Conservation (phyloP, 1,140 invertebrate genomes). For the Whitmania pigra region DNA sequence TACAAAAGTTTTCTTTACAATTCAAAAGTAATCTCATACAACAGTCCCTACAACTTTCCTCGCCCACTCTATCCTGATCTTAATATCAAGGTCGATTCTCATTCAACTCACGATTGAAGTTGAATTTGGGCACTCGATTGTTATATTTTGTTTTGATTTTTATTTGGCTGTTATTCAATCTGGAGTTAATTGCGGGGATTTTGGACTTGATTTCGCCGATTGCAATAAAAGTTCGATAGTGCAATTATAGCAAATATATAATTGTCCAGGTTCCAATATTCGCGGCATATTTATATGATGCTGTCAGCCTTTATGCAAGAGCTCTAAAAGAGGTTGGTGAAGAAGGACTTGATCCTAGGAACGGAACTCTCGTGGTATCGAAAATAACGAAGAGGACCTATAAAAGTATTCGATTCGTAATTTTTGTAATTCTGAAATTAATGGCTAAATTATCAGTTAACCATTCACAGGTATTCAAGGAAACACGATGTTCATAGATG, state of each 20-base stretch:
- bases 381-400: slow-evolving; percentile 62
- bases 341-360: slow-evolving; percentile 52
- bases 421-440: background rate
- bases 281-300: slow-evolving; percentile 79
- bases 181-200: background rate
- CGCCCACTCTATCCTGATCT: slow-evolving; percentile 11
- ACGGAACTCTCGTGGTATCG: slow-evolving; percentile 59
- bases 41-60: slow-evolving; percentile 11
- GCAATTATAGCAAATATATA: too few species aligned
- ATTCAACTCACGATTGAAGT: too few species aligned
- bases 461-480: slow-evolving; percentile 17
- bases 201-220: background rate
- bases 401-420: slow-evolving; percentile 50
- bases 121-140: background rate
- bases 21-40: slow-evolving; percentile 15
- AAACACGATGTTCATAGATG: slow-evolving; percentile 20
- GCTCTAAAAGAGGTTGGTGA: slow-evolving; percentile 57
- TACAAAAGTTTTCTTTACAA: slow-evolving; percentile 28
- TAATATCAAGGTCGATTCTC: slow-evolving; percentile 10
- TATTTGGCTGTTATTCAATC: background rate
- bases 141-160: background rate
- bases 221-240: background rate
- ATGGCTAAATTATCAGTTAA: background rate
- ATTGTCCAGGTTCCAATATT: slow-evolving; percentile 17
- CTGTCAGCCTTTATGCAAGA: slow-evolving; percentile 67